These are phyloP conservation scores for Drosophila quadrilineata DNA, from an alignment of 1,140 invertebrate genomes.

Conservation along the genomic window DNA sequence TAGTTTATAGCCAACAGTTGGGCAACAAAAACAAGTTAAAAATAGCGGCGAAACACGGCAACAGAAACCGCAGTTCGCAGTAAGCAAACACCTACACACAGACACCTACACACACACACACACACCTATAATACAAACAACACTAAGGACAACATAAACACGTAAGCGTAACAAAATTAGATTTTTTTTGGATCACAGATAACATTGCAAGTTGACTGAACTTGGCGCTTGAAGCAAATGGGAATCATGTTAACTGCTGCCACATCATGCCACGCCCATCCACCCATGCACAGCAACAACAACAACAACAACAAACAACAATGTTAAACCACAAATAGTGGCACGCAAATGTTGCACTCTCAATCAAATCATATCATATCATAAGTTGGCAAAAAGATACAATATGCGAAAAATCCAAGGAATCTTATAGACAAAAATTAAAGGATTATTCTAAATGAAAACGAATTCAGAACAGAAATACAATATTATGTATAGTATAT, in stretches of 20 bases:
- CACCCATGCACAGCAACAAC: too few relatives aligned
- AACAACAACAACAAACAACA: too few relatives aligned
- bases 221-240: constrained; percentile 24
- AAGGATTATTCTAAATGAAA: too few relatives aligned
- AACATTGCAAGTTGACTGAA: constrained; percentile 32
- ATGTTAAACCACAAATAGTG: too few relatives aligned
- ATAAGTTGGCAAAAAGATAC: too few relatives aligned
- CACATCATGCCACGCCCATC: too few relatives aligned
- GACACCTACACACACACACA: constrained; percentile 6
- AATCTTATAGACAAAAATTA: too few relatives aligned
- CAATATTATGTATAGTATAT: too few relatives aligned
- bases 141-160: constrained; percentile 7
- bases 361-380: too few relatives aligned
- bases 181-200: constrained; percentile 17
- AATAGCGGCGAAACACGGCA: constrained; percentile 22
- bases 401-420: too few relatives aligned
- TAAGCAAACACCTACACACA: constrained; percentile 12
- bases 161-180: constrained; percentile 30
- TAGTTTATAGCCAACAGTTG: constrained; percentile 47
- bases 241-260: constrained; percentile 24
- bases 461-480: too few relatives aligned
- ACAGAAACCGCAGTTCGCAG: constrained; percentile 1
- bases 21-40: constrained; percentile 34
- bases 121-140: neutral
- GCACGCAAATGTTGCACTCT: too few relatives aligned